Base-by-base conservation (phyloP, 2,797 vertebrate species). In the Orestias chungarensis region DNA sequence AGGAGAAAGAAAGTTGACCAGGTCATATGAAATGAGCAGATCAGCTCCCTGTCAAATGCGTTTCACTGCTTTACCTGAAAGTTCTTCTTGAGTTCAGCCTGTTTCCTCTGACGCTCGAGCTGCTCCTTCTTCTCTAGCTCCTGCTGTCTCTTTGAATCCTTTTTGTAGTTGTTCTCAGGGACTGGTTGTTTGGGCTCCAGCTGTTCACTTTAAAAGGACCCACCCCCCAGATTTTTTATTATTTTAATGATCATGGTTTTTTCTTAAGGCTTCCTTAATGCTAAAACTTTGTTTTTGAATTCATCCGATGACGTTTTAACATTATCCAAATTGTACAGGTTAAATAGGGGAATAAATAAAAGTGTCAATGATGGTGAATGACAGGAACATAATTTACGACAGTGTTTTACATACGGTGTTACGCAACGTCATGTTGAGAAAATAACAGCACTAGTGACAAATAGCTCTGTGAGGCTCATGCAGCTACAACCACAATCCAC, bases 31-130 rank as follows among this genome's bases (percentile, higher is more conserved):
- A 15, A 7, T 2, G 8, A 25, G 14, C 6, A 11, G 49, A 27
- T 25, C 49, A 27, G 49, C 29, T 65, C 42, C 66, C 44, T 42
- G 27, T 43, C 25, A 52, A 27, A 11, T 23, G 6, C 7, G 4
- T 42, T 74, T 54, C 12, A 5, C 4, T 1, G 68, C 49, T 69
- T 66, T 68, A 95, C 95, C 91, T 94, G 92, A 73, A 95, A 95
- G 74, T 85, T 95, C 78, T 92, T 95, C 62, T 52, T 85, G 42
- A 91, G 57, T 66, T 93, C 90, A 0, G 86, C 89, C 81, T 90
- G 91, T 81, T 43, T 90, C 81, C 88, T 95, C 83, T 83, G 86
- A 49, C n/a, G 87, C 47, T 90, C 91, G 73, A 81, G 84, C 71
- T 77, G 73, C 1, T 92, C 91, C 75, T 80, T 93, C 77, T 68